These are phyloP conservation scores for Perognathus longimembris DNA, from an alignment of 2,113 vertebrate species.

Conservation along the genomic window DNA sequence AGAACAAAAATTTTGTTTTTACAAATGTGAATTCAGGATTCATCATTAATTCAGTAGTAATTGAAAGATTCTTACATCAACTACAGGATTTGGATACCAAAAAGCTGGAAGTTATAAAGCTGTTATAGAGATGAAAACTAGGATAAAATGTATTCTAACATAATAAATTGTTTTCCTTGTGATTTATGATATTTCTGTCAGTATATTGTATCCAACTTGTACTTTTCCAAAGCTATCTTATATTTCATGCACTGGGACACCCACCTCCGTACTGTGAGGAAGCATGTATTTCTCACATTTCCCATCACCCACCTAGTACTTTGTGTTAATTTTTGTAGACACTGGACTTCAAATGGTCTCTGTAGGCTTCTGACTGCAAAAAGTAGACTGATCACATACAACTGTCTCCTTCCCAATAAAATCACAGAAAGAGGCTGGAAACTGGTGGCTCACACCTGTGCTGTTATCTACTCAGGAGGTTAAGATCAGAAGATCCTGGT, in stretches of 20 bases:
- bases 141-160: conserved; percentile 26
- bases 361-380: not conserved
- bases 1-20: no score
- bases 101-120: not conserved
- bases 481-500: not conserved
- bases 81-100: not conserved
- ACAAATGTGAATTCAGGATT: no score
- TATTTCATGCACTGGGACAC: not conserved
- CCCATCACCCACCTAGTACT: not conserved
- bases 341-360: not conserved
- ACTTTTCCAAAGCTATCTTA: not conserved
- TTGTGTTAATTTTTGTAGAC: not conserved
- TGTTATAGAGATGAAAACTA: not conserved
- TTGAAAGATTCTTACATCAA: not conserved
- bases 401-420: conserved; percentile 3
- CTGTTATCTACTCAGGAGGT: not conserved
- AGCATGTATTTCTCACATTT: not conserved
- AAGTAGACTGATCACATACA: not conserved
- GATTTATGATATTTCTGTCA: not conserved
- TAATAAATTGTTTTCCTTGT: not conserved
- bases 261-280: not conserved
- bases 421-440: not conserved
- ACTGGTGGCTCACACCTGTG: not conserved
- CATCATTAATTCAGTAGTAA: no score
- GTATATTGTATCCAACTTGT: not conserved